These are phyloP conservation scores for Acrocyrtus sp. DNA, from an alignment of 2,888 invertebrate species.

Conservation along the genomic window DNA sequence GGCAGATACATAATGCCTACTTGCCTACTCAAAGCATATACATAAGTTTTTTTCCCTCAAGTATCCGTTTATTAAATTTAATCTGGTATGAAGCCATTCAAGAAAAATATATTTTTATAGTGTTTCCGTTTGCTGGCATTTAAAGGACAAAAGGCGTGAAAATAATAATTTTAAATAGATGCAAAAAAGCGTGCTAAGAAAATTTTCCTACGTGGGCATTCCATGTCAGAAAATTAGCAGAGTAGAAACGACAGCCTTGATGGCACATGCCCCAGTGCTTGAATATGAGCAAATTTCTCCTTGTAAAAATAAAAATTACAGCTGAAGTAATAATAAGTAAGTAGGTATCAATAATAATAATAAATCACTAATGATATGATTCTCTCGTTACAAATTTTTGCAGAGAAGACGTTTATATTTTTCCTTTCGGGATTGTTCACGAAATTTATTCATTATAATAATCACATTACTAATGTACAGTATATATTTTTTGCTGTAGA, in stretches of 20 bases:
- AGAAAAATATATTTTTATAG: too few relatives aligned
- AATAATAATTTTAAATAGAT: too few relatives aligned
- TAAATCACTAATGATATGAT: not conserved
- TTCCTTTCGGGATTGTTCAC: slow-evolving; percentile 27
- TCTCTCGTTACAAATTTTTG: slow-evolving; percentile 18
- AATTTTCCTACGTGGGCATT: not conserved
- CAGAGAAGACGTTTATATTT: not conserved
- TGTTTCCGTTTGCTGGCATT: too few relatives aligned
- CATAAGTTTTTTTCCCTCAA: slow-evolving; percentile 12
- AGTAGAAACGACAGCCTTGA: not conserved
- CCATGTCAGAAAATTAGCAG: not conserved
- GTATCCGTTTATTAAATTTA: too few relatives aligned
- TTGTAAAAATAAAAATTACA: not conserved
- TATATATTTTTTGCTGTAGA: not conserved
- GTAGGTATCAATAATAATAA: not conserved
- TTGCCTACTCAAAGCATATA: not conserved
- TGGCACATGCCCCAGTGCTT: not conserved
- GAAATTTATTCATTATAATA: slow-evolving; percentile 17
- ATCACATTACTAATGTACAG: not conserved
- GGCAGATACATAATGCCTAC: not conserved
- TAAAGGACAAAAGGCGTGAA: too few relatives aligned
- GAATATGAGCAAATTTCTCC: too few relatives aligned
- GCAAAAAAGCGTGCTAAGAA: slow-evolving; percentile 13
- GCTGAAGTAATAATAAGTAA: not conserved
- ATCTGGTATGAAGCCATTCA: too few relatives aligned